Evolutionary conservation across 1,140 invertebrate species (phyloP).

Genomic region (Fopius arisanus): DNA sequence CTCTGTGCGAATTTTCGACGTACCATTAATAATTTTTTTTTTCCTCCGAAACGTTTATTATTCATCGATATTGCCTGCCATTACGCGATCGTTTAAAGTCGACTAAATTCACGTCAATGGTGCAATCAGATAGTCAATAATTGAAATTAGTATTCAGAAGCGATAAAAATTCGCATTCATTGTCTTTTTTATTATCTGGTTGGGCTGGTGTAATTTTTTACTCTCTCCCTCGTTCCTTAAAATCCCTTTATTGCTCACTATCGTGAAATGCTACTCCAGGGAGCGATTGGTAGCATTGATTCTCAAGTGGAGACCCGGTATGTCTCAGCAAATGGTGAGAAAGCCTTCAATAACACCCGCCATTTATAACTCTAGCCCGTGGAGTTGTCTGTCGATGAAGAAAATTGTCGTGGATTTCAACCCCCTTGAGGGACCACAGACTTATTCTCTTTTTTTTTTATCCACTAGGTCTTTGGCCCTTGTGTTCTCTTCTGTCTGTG

Average conservation of each 20-base stretch:
- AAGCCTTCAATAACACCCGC: background rate
- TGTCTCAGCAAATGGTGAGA: conserved; percentile 4
- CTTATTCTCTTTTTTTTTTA: background rate
- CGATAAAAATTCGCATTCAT: background rate
- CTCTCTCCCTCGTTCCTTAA: background rate
- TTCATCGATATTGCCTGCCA: conserved; percentile 22
- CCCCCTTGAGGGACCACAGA: background rate
- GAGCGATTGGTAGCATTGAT: background rate
- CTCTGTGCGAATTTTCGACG: conserved; percentile 18
- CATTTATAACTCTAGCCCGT: background rate
- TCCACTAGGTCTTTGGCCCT: conserved; percentile 2
- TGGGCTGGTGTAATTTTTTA: background rate
- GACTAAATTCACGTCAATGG: conserved; percentile 7
- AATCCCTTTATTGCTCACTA: background rate
- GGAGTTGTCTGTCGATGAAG: background rate
- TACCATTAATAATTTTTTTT: conserved; percentile 14
- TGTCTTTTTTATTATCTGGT: background rate
- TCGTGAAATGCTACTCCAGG: background rate
- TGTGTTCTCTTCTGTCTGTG: background rate
- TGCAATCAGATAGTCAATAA: conserved; percentile 3
- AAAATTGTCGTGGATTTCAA: background rate
- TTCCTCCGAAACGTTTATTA: background rate
- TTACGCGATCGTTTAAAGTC: conserved; percentile 20
- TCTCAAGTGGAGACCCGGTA: background rate
- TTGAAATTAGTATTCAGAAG: conserved; percentile 10